These are phyloP conservation scores for Podiceps cristatus DNA, from an alignment of 2,113 vertebrate genomes.

Conservation along the genomic window DNA sequence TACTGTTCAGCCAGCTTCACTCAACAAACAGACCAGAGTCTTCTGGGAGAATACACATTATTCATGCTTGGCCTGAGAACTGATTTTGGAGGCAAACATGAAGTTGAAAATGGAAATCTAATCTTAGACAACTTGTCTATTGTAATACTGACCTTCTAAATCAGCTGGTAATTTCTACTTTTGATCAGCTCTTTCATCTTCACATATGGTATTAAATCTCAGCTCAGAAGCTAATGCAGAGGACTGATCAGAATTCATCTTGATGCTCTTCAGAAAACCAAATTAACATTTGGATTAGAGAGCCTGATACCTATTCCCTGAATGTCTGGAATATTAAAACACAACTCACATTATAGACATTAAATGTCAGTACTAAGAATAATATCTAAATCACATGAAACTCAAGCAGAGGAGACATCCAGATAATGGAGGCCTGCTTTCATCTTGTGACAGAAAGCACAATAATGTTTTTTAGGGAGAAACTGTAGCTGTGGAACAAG, in stretches of 20 bases:
- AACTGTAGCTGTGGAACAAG: not conserved
- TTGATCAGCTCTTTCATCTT: not conserved
- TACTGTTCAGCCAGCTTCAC: not conserved
- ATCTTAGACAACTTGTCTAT: not conserved
- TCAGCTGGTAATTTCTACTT: not conserved
- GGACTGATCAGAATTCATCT: not conserved
- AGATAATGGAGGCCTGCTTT: not conserved
- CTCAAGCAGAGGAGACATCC: not conserved
- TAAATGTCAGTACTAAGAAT: not conserved
- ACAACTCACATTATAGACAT: not conserved
- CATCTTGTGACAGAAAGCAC: not conserved
- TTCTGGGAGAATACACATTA: not conserved
- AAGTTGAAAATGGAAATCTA: not conserved
- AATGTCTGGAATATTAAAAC: not conserved
- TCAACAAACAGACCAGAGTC: not conserved
- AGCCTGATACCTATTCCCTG: not conserved
- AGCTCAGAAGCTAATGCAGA: not conserved
- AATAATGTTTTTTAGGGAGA: not conserved
- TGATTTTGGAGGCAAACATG: not conserved
- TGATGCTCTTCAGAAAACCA: not conserved
- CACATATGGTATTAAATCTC: not conserved
- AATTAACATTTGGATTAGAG: constrained; percentile 27
- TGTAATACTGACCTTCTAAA: not conserved
- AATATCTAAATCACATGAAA: not conserved
- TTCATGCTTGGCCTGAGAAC: not conserved